phyloP scores from a whole-genome alignment of 1,140 invertebrate species.

The Megalonaias nervosa region DNA sequence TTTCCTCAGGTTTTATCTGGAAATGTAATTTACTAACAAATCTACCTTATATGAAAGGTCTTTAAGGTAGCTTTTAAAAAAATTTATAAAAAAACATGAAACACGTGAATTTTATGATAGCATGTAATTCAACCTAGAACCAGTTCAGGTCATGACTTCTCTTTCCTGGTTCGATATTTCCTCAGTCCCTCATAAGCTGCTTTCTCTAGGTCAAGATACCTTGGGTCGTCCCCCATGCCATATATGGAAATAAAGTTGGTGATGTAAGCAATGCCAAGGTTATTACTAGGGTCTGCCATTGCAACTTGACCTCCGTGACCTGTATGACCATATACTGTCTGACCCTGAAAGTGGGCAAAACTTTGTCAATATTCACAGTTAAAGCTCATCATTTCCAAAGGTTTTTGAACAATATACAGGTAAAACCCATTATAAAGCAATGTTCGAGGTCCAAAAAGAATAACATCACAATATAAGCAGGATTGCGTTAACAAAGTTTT shows the following conservation, averaged over 20 bases:
- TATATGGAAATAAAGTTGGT: slow-evolving; percentile 23
- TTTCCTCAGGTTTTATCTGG: too few relatives aligned
- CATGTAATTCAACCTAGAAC: too few relatives aligned
- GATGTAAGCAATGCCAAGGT: slow-evolving; percentile 16
- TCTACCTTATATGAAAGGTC: too few relatives aligned
- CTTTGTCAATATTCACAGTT: neutral
- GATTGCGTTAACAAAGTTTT: too few relatives aligned
- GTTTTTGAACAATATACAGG: neutral
- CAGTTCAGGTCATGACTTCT: too few relatives aligned
- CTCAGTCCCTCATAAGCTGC: slow-evolving; percentile 39
- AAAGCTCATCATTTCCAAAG: neutral
- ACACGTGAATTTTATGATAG: too few relatives aligned
- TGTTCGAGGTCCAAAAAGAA: too few relatives aligned
- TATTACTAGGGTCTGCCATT: slow-evolving; percentile 11
- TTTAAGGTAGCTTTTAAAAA: too few relatives aligned
- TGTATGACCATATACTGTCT: slow-evolving; percentile 22
- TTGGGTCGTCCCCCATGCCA: slow-evolving; percentile 22
- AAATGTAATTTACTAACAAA: too few relatives aligned
- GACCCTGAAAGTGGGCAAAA: slow-evolving; percentile 9
- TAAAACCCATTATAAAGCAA: neutral
- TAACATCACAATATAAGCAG: too few relatives aligned
- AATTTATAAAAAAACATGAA: too few relatives aligned
- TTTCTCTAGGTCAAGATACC: slow-evolving; percentile 25
- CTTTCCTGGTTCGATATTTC: neutral
- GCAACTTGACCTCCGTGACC: slow-evolving; percentile 29